A percentile compares a stretch with the other conserved stretches of the same genome.
Evolutionary conservation across 2,888 invertebrate genomes (phyloP).

Genomic region (Conistra vaccinii): DNA sequence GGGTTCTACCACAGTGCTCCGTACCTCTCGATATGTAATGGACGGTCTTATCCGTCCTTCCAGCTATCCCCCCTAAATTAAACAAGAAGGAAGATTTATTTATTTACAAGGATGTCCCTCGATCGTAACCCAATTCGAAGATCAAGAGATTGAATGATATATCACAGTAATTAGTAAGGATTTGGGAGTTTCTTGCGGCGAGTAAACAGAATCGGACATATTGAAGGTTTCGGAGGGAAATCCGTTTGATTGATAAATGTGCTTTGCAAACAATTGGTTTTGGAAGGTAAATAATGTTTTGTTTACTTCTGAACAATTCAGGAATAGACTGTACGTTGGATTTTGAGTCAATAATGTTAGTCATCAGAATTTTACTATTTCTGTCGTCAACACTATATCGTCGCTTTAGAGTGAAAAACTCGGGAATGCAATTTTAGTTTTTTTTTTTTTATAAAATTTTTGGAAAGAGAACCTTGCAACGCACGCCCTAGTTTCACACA

Average conservation of each 20-base stretch:
- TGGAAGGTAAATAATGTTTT: neutral
- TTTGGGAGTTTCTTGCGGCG: conserved; percentile 31
- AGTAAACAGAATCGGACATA: conserved; percentile 16
- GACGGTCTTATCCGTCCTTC: too few species aligned
- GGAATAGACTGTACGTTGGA: neutral
- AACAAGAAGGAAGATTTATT: conserved; percentile 50
- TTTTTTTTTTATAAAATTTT: too few species aligned
- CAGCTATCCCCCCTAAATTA: conserved; percentile 5
- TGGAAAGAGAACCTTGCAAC: too few species aligned
- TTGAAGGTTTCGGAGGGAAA: conserved; percentile 4
- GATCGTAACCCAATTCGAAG: conserved; percentile 46
- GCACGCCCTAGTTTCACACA: too few species aligned
- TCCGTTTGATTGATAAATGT: conserved; percentile 31
- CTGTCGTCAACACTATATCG: neutral
- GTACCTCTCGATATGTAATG: too few species aligned
- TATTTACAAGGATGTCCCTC: conserved; percentile 26
- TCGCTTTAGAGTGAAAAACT: too few species aligned
- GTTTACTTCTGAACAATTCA: neutral
- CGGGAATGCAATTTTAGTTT: too few species aligned
- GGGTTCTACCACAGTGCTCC: too few species aligned
- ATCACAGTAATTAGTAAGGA: conserved; percentile 56
- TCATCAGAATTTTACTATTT: neutral
- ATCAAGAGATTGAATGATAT: conserved; percentile 52
- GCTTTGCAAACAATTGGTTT: neutral
- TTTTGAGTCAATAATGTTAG: neutral